Base-by-base conservation (phyloP, 2,888 invertebrate genomes). In the Seira ritae region DNA sequence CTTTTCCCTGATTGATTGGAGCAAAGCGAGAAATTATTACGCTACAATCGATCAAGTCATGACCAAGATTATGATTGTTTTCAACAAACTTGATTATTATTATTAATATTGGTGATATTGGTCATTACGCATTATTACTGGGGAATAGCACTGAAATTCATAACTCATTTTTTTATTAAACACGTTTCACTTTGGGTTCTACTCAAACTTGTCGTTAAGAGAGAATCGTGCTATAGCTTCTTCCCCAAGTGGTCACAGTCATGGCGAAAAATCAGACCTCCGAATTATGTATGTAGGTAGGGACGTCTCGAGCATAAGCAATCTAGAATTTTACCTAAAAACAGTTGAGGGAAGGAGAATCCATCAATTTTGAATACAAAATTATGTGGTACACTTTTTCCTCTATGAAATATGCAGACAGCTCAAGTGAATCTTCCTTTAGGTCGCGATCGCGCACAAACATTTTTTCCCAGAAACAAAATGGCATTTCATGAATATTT, bases 41-140 rank as follows among this genome's bases (percentile, higher is more conserved):
- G 55, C 15, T 12, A 17, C 55, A 55, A 55, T 55, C 73, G 50
- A 80, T 62, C 73, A 80, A 80, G 69, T 68, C 80, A 73, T 80
- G 80, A 80, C 60, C 68, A 50, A 50, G 72, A 65, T 71, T 24
- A 73, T 73, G 80, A 80, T 74, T 74, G 69, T 31, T 46, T 23
- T 67, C 37, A 31, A 1, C 62, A 67, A 66, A 72, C 42, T 71
- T 62, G 62, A 78, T 71, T 76, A 74, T 23, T 46, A 66, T 65
- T 12, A 65, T 31, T 31, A 8, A 31, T 4, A 31, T 78, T 60
- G 42, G 65, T 23, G 22, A 62, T 69, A 75, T 55, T 75, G 37
- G 37, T 20, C 66, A 67, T 66, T 50, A 70, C 55, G 12, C 55
- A 15, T 66, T 62, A 65, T 46, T 76, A 20, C 23, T n/a, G 8